These are phyloP conservation scores for Drosophila suzukii DNA, from an alignment of 1,140 invertebrate genomes.

Conservation along the genomic window DNA sequence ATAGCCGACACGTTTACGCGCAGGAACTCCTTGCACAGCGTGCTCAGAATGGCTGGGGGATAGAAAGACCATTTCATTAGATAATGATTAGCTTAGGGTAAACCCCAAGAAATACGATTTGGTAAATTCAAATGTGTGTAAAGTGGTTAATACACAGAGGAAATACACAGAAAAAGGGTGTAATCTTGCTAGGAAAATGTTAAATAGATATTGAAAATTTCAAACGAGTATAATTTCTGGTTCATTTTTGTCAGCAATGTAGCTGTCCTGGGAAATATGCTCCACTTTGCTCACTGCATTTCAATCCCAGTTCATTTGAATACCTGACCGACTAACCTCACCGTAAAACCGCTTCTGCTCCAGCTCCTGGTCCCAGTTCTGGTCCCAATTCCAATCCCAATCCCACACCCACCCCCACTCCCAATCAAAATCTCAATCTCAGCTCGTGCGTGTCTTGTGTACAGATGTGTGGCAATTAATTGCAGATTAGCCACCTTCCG, in stretches of 20 bases:
- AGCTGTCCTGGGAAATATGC: neutral
- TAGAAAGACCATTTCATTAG: neutral
- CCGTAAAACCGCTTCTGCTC: neutral
- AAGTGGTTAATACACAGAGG: no score
- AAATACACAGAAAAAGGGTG: no score
- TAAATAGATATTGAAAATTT: no score
- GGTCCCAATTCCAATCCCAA: neutral
- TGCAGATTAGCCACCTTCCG: slow-evolving; percentile 70
- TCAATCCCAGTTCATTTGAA: slow-evolving; percentile 7
- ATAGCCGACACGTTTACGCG: slow-evolving; percentile 95
- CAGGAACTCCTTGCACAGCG: slow-evolving; percentile 94
- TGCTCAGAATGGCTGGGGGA: slow-evolving; percentile 90
- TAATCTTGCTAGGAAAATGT: no score
- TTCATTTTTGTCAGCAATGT: no score
- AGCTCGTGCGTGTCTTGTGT: slow-evolving; percentile 61
- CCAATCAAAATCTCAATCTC: slow-evolving; percentile 13
- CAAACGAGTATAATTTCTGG: no score
- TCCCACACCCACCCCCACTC: no score
- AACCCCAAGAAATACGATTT: neutral
- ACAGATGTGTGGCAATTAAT: slow-evolving; percentile 77
- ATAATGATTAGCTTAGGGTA: neutral
- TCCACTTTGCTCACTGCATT: neutral
- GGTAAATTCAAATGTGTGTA: neutral
- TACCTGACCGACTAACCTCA: slow-evolving; percentile 7
- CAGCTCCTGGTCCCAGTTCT: no score